Evolutionary conservation across 2,797 vertebrate genomes (phyloP), one percentile per base, ranked within the genome.

Genomic region (Melanitta fusca): DNA sequence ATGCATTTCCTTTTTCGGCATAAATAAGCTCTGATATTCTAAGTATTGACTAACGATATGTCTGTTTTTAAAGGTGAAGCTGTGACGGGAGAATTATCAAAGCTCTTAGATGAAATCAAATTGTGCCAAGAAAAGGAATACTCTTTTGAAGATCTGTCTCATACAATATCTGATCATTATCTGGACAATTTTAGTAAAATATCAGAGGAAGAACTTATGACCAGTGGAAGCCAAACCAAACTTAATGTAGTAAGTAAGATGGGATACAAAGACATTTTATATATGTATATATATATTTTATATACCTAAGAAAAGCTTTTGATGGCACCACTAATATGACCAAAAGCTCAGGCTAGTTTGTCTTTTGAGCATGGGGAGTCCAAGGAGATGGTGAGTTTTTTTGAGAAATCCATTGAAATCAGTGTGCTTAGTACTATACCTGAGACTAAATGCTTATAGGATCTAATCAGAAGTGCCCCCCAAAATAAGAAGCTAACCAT

Each of bases 101-200:
- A 99, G 96, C 98, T 99, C 91, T 98, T 99, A 96, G 98, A 99
- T 88, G 99, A 99, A 98, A 99, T 99, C 96, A 99, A 99, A 97
- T 98, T 99, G 96, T 99, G 99, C 95, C 98, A 99, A 95, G 99
- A 99, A 97, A 99, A 99, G 91, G 99, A 99, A 96, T 99, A 99
- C 96, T 99, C 99, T 86, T 99, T 99, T 66, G 99, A 99, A 98
- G 99, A 99, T 96, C 98, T 99, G 86, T 99, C 99, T 97, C 99
- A 99, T 96, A 99, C 99, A 88, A 98, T 99, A 96, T 99, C 99
- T 96, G 99, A 99, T 69, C 98, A 98, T 97, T 99, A 98, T 96
- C 98, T 99, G 98, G 99, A 99, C 97, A 99, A 99, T 98, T 98
- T 99, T 85, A 98, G 98, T 97, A 98, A 98, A 85, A 98, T 99